Evolutionary conservation across 2,888 invertebrate species (phyloP).

Genomic region (Kryphioiulus occultus): DNA sequence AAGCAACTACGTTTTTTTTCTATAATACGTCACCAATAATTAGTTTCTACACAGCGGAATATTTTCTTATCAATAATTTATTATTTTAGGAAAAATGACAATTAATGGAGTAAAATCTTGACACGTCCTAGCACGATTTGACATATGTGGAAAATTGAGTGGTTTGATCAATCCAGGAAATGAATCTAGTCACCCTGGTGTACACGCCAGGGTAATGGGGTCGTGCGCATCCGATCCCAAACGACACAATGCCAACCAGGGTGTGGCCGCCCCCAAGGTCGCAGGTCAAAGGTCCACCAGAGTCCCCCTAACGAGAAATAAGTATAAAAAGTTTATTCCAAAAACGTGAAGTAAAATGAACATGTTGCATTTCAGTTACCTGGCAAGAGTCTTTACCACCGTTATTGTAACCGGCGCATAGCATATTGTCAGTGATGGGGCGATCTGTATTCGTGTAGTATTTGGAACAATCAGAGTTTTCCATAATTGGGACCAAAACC

Average conservation of each 20-base stretch:
- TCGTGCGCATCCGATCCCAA: constrained; percentile 35
- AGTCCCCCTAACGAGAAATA: constrained; percentile 39
- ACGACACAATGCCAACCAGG: constrained; percentile 42
- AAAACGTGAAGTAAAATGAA: background rate
- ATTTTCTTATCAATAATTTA: background rate
- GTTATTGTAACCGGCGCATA: constrained; percentile 11
- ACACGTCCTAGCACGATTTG: background rate
- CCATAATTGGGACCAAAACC: constrained; percentile 16
- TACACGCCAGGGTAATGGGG: constrained; percentile 39
- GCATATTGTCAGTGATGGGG: constrained; percentile 27
- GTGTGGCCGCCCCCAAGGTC: background rate
- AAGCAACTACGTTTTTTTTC: too few relatives aligned
- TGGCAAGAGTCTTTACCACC: constrained; percentile 47
- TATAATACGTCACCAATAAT: too few relatives aligned
- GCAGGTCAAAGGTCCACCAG: constrained; percentile 39
- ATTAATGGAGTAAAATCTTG: background rate
- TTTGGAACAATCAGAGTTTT: background rate
- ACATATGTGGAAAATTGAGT: background rate
- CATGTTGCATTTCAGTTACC: background rate
- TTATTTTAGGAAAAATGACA: background rate
- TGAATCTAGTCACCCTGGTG: constrained; percentile 4
- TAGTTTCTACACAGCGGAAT: background rate
- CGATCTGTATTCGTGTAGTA: background rate
- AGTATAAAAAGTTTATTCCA: background rate
- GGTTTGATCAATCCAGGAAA: constrained; percentile 39